Base-by-base conservation (phyloP, 2,888 invertebrate genomes). In the Sthenelais limicola region DNA sequence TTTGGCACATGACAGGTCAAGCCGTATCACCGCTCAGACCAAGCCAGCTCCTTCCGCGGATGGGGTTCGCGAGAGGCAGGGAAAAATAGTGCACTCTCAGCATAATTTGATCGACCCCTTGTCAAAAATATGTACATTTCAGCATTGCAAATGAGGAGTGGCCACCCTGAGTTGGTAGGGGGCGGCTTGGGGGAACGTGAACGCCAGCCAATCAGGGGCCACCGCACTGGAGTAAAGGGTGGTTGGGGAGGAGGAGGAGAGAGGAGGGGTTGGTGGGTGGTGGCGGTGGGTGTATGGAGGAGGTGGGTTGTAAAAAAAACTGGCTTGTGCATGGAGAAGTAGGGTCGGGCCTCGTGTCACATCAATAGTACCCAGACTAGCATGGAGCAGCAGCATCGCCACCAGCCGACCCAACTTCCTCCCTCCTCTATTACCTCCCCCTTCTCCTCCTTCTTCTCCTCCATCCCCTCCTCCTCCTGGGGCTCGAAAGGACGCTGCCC, bases 1-100 rank as follows among this genome's bases (percentile, higher is more conserved):
- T 56, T 56, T 56, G 56, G 56, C 56, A 56, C 56, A 56, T 32
- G 56, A 32, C 32, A 56, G 56, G 56, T 56, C 56, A 56, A 56
- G 56, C 56, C 56, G 56, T 33, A 56, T n/a, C 30, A 56, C 56
- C 56, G 33, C 56, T 9, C 18, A 33, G 56, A 56, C 32, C 56
- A 56, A 48, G 32, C 56, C 33, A 15, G n/a, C 56, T 5, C 28
- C 56, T 9, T 56, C 56, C 56, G 56, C 56, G 32, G 12, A 28
- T 1, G 30, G 56, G 56, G 56, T 5, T 7, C 30, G 30, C 56
- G 56, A 5, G 32, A 56, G 15, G 30, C 30, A 28, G 32, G 18
- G 33, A 56, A 56, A 32, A 56, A 32, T 56, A 32, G 32, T 30
- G 3, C 56, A n/a, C 32, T 24, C 30, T 43, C 12, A 49, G 18